A percentile compares a stretch with the other conserved stretches of the same genome.
These are phyloP conservation scores for Astropecten irregularis DNA, from an alignment of 53 echinoderm and acorn worm genomes.

Conservation along the genomic window DNA sequence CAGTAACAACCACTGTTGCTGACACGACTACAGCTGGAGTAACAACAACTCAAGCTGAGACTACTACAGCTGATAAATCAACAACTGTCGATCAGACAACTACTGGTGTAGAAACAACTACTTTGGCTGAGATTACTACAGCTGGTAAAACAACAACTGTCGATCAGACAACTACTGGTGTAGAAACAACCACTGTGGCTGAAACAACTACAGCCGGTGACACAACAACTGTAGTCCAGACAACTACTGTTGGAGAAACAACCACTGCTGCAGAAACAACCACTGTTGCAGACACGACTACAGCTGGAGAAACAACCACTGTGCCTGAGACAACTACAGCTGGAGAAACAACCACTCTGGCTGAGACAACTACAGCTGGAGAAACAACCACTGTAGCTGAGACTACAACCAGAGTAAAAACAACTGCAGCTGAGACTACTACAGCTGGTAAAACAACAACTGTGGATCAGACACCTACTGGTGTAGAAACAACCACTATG, in stretches of 20 bases:
- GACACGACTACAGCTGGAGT: background rate
- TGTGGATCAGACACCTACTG: background rate
- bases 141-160: too few species aligned
- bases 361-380: too few species aligned
- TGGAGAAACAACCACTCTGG: too few species aligned
- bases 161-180: too few species aligned
- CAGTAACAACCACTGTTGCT: background rate
- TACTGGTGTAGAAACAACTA: background rate
- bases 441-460: background rate
- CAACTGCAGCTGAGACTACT: background rate
- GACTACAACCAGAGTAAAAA: background rate
- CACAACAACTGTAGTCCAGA: too few species aligned
- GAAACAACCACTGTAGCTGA: background rate
- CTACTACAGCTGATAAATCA: background rate
- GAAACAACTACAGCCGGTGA: too few species aligned
- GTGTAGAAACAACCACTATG: too few species aligned
- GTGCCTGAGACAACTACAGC: background rate
- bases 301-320: background rate
- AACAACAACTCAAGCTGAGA: background rate
- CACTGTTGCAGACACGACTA: background rate
- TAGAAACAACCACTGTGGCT: too few species aligned
- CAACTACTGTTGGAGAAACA: background rate
- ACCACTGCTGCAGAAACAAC: background rate
- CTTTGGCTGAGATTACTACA: background rate
- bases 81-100: background rate